phyloP scores from a whole-genome alignment of 2,888 invertebrate genomes.

The Ametastegia equiseti region DNA sequence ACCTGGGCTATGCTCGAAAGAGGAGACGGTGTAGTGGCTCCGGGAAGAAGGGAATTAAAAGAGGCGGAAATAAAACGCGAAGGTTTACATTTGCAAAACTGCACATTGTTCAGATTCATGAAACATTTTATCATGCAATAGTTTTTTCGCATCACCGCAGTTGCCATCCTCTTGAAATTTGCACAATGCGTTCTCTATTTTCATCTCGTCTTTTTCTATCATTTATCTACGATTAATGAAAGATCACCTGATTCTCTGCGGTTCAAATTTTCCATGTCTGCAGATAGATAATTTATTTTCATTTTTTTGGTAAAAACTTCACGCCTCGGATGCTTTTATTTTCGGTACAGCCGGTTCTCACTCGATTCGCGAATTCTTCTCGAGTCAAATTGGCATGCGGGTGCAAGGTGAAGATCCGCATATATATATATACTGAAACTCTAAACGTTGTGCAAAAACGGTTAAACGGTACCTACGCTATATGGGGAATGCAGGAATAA shows the following conservation, averaged over 20 bases:
- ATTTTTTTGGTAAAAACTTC: neutral
- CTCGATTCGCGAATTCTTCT: neutral
- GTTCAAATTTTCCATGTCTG: too few species aligned
- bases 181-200: neutral
- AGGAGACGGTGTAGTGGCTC: too few species aligned
- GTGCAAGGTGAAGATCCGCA: neutral
- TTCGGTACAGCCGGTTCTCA: neutral
- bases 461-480: neutral
- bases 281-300: neutral
- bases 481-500: neutral
- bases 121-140: neutral
- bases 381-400: neutral
- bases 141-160: neutral
- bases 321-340: neutral
- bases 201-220: neutral
- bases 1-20: neutral
- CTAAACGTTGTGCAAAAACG: neutral
- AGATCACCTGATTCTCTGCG: neutral
- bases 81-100: neutral
- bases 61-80: neutral
- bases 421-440: constrained; percentile 9
- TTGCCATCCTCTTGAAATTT: neutral
- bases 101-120: neutral
- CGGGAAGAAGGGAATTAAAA: neutral
- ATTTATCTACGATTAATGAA: neutral